Base-by-base conservation (phyloP, 2,888 invertebrate species). In the Myathropa florea region DNA sequence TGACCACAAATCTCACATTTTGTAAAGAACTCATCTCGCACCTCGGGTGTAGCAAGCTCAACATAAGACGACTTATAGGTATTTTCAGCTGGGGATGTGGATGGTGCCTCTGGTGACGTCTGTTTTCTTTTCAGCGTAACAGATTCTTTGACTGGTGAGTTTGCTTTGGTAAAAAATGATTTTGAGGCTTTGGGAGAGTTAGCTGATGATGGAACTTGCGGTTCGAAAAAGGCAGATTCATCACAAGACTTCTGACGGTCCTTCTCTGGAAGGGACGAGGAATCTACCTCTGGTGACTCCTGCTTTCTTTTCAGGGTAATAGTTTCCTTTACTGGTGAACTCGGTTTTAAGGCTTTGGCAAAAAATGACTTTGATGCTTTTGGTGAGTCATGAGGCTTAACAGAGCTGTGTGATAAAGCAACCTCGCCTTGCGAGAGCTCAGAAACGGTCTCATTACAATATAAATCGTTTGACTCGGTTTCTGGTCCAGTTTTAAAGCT, bases 1-100 rank as follows among this genome's bases (percentile, higher is more conserved):
- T 94, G 94, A 4, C 94, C 93, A 92, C 97, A 97, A 90, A 95
- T 94, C 2, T 94, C 91, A 91, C 97, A 97, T 63, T 89, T 89
- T 2, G 89, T 87, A 9, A 91, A 77, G 3, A 90, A 87, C 30
- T 90, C 89, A 14, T 89, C 73, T 0, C 79, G 88, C 2, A 90
- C 33, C 33, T 90, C 89, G 0, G 91, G 91, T 4, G 81, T 36
- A 0, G 91, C 90, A 36, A 89, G 91, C 78, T 93, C 93, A 0
- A 89, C 92, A 81, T 93, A 93, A 1, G 86, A 89, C 3, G 75
- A 71, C 14, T 80, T 89, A 77, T 90, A 92, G 30, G 33, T 1
- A 3, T 4, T 21, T n/a, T 75, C 23, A 3, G 14, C 18, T 6
- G 23, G 4, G 12, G 53, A 24, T 2, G n/a, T 6, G 14, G n/a